Base-by-base conservation (phyloP, 2,888 invertebrate species). In the Metacarcinus magister region DNA sequence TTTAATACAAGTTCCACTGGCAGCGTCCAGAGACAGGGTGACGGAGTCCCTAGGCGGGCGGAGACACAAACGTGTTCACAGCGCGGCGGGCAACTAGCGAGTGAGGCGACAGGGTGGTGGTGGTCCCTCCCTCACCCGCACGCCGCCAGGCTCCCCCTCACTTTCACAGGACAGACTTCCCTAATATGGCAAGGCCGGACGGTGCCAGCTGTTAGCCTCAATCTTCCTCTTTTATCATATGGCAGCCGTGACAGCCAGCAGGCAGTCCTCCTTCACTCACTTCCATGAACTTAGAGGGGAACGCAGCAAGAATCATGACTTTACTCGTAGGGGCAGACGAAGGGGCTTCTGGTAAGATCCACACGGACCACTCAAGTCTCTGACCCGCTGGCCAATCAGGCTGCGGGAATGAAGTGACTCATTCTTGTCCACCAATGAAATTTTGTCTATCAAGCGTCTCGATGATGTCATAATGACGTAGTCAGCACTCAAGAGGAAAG, bases 151-250 rank as follows among this genome's bases (percentile, higher is more conserved):
- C 92, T 92, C 92, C 96, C 94, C 92, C 94, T 95, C 96, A 96
- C 96, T 96, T 96, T 96, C 96, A 96, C 96, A 96, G 96, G 96
- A 96, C 96, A 96, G 94, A 91, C 92, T 90, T 67, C 43, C 95
- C 96, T 93, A 94, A 96, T 96, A 96, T 96, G 96, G 96, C 96
- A 96, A 96, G 96, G 96, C 96, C 96, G 96, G 96, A 87, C 60
- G 96, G 92, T 96, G 94, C 96, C 96, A 96, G 96, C 96, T 96
- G 96, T 96, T 94, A 28, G 46, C 94, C 92, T 92, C 92, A 92
- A 94, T 95, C 92, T 89, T 82, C n/a, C n/a, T 60, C 94, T 92
- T 43, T 96, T 46, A 92, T 96, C 60, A 82, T 87, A 92, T 87
- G 32, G 32, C 60, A 32, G 39, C 28, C 75, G 44, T 89, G 39